Conservation (phyloP, 2,113 vertebrate species). For the Coracopsis vasa region DNA sequence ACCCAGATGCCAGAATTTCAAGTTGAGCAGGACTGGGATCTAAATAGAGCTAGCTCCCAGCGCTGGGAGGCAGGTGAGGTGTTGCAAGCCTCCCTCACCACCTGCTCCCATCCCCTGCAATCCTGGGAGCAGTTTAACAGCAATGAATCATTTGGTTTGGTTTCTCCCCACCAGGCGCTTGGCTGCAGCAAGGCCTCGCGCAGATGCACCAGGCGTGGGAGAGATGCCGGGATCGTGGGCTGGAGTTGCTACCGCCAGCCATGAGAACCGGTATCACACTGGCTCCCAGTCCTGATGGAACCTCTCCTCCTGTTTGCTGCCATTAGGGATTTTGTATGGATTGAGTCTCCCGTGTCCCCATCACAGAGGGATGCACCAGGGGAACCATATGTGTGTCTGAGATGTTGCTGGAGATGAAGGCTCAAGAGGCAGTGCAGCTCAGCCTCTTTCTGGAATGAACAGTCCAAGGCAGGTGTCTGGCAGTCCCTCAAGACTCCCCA, state of each 20-base stretch:
- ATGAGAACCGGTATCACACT: background rate
- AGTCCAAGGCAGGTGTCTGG: background rate
- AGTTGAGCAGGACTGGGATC: background rate
- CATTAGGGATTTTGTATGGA: background rate
- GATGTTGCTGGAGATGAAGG: background rate
- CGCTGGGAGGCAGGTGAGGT: background rate
- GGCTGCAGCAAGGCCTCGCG: background rate
- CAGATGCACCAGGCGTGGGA: constrained; percentile 18
- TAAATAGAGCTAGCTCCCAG: background rate
- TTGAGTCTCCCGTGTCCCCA: background rate
- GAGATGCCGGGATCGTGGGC: background rate
- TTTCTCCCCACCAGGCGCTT: background rate
- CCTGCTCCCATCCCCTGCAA: background rate
- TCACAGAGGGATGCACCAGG: background rate
- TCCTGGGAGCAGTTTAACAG: background rate
- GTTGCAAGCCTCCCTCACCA: background rate
- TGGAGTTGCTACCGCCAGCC: background rate
- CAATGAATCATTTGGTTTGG: constrained; percentile 57
- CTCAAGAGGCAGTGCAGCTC: background rate
- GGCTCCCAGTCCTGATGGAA: accelerated
- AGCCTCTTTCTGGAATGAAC: background rate
- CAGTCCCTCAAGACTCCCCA: background rate
- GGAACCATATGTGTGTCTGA: background rate
- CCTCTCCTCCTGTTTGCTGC: background rate
- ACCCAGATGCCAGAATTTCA: background rate